Conservation (phyloP, 2,888 invertebrate species). For the Deroplatys truncata region DNA sequence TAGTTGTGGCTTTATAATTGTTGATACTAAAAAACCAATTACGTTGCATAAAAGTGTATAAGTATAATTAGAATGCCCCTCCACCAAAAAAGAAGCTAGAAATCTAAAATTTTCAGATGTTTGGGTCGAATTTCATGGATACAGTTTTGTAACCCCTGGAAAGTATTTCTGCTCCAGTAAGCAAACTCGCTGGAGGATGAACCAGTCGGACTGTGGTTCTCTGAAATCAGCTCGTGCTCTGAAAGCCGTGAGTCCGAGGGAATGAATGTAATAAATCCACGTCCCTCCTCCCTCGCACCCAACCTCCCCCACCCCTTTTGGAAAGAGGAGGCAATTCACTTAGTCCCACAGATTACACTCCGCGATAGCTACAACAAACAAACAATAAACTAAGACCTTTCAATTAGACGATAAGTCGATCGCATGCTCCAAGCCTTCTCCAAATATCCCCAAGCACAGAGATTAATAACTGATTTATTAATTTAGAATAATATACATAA, state of each 20-base stretch:
- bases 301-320: neutral
- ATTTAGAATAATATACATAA: slow-evolving; percentile 21
- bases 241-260: neutral
- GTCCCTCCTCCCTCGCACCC: neutral
- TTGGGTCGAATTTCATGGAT: too few species aligned
- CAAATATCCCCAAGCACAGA: neutral
- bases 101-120: too few species aligned
- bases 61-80: too few species aligned
- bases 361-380: slow-evolving; percentile 17
- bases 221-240: neutral
- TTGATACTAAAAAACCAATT: too few species aligned
- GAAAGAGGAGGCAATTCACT: slow-evolving; percentile 3
- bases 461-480: slow-evolving; percentile 21
- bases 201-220: slow-evolving; percentile 9
- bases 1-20: too few species aligned
- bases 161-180: neutral
- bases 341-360: slow-evolving; percentile 1
- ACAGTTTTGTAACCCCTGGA: too few species aligned
- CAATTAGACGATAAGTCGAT: slow-evolving; percentile 22
- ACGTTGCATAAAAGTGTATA: too few species aligned
- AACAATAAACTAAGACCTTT: slow-evolving; percentile 25
- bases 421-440: neutral
- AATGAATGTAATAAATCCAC: slow-evolving; percentile 10
- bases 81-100: too few species aligned
- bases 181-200: neutral